These are phyloP conservation scores for Piaya cayana DNA, from an alignment of 2,113 vertebrate species.

Conservation along the genomic window DNA sequence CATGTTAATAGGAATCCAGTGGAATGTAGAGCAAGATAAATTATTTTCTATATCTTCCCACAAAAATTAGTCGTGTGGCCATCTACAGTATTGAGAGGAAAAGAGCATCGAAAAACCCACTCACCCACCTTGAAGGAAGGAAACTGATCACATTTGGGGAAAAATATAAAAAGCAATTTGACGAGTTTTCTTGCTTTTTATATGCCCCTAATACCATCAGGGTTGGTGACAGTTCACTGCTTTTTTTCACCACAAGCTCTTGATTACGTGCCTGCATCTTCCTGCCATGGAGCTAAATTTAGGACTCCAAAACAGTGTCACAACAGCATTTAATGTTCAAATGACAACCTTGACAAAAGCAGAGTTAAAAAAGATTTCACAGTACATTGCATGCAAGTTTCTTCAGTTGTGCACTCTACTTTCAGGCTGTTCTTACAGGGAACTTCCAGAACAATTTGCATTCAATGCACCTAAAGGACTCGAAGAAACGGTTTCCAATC, in stretches of 20 bases:
- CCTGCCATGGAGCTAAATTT: background rate
- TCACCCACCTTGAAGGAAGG: background rate
- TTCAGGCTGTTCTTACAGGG: background rate
- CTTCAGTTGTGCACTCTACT: background rate
- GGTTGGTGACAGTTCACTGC: background rate
- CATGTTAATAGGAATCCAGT: accelerated
- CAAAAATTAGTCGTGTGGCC: background rate
- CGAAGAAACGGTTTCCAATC: accelerated
- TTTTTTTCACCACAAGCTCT: background rate
- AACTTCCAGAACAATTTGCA: background rate
- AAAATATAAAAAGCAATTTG: background rate
- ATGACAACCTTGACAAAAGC: background rate
- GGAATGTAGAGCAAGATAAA: background rate
- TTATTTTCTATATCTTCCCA: background rate
- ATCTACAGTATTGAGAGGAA: accelerated
- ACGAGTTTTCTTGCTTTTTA: background rate
- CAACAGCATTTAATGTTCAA: background rate
- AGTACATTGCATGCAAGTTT: background rate
- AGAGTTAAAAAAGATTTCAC: background rate
- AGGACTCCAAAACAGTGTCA: background rate
- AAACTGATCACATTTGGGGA: background rate
- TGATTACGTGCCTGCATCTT: accelerated
- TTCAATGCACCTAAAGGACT: background rate
- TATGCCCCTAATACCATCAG: accelerated
- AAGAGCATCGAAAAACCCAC: background rate